Evolutionary conservation across 1,140 invertebrate genomes (phyloP), one percentile per base, ranked within the genome.

Genomic region (Aphaenogaster rudis): DNA sequence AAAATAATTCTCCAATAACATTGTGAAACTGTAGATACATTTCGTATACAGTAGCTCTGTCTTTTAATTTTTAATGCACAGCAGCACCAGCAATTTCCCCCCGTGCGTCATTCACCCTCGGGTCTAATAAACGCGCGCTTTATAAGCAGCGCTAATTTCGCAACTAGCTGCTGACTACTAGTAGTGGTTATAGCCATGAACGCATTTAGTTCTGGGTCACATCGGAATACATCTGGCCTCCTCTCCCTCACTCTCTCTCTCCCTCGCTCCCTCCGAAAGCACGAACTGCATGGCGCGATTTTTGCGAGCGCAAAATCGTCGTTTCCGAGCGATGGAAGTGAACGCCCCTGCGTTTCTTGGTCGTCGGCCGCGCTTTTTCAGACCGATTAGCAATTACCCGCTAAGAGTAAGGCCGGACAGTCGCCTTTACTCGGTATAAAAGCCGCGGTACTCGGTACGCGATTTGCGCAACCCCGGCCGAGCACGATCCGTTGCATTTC

Each of bases 101-200:
- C 52, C 17, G 67, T 76, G 57, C 59, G 52, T 76, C 89, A 90
- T 90, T 90, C 89, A 77, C 86, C 88, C 59, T 67, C 57, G 61
- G 67, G 86, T 88, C 87, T 78, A 86, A 90, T 88, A 67, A 71
- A 39, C 78, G 64, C 33, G 39, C 57, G 64, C 80, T 91, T 91
- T 88, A 91, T 66, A 81, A 91, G 71, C 77, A 71, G 5, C 39
- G 71, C 61, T 82, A 88, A 90, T 91, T 91, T 91, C 90, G 90
- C 88, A 91, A 91, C 76, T 33, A 84, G 72, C 28, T 50, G 64
- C 33, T 54, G 6, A 59, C 50, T 50, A 67, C 78, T 39, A 57
- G 48, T 71, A 21, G 78, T 69, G 50, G 36, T 57, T 81, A 69
- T 81, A 71, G 78, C 78, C 80, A 72, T 74, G 80, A 74, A 82